Percentiles rank a stretch among this genome's conserved stretches.
These are phyloP conservation scores for Clytia hemisphaerica DNA, from an alignment of 30 jellyfish, hydroid and myxozoan genomes.

Conservation along the genomic window DNA sequence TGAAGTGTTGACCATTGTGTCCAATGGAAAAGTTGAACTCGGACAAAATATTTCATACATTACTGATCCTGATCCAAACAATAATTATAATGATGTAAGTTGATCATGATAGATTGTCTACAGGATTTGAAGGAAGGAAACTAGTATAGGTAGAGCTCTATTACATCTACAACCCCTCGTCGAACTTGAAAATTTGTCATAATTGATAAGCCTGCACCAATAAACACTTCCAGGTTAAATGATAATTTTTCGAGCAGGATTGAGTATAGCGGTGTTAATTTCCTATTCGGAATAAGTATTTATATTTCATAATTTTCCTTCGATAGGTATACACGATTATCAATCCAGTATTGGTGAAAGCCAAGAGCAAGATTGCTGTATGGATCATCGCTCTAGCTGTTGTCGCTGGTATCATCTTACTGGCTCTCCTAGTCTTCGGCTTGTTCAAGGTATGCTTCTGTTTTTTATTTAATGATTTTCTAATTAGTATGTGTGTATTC, in stretches of 20 bases:
- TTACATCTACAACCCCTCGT: no score
- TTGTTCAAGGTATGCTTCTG: conserved; percentile 75
- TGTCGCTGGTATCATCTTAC: conserved; percentile 71
- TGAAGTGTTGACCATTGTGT: conserved; percentile 54
- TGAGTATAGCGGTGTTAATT: no score
- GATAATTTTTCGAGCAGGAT: no score
- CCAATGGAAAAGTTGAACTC: conserved; percentile 64
- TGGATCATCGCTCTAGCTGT: conserved; percentile 81
- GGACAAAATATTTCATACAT: conserved; percentile 72
- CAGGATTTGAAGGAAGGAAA: no score
- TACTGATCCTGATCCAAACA: conserved; percentile 46
- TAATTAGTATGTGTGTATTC: no score
- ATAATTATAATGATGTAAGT: conserved; percentile 70
- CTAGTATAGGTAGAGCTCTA: no score
- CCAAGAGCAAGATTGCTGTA: conserved; percentile 47
- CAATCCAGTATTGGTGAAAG: conserved; percentile 47
- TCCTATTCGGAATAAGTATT: no score
- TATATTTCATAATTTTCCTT: neutral
- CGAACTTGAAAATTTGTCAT: no score
- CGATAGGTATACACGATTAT: conserved; percentile 44
- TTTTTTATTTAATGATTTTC: no score
- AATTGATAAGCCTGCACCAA: no score
- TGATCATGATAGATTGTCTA: no score
- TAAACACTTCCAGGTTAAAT: no score
- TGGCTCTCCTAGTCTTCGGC: conserved; percentile 78